A percentile compares a stretch with the other conserved stretches of the same genome.
Conservation (phyloP, 2,113 vertebrate species). For the Brachyistius frenatus region DNA sequence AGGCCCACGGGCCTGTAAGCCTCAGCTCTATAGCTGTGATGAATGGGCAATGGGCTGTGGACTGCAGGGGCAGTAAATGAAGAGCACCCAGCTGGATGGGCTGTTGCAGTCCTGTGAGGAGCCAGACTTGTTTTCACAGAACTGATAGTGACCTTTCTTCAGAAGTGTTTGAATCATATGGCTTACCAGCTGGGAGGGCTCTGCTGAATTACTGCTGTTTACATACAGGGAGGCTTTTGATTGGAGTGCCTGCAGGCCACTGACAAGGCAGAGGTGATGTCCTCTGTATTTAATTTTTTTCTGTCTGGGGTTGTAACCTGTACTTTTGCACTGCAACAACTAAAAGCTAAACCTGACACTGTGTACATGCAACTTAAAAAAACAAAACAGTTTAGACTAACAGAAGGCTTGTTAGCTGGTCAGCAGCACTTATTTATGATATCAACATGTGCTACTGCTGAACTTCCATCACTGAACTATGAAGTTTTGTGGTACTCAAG, state of each 20-base stretch:
- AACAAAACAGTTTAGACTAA: neutral
- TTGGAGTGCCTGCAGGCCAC: constrained; percentile 14
- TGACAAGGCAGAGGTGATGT: constrained; percentile 8
- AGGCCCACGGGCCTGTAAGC: constrained; percentile 23
- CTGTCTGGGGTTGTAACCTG: neutral
- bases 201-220: constrained; percentile 50
- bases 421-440: neutral
- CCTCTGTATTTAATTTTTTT: constrained; percentile 4
- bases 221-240: constrained; percentile 29
- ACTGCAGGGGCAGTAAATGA: constrained; percentile 52
- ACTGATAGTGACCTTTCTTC: constrained; percentile 57
- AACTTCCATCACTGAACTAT: neutral
- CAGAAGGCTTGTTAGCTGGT: neutral
- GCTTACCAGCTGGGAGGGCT: constrained; percentile 50
- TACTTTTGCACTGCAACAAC: constrained; percentile 1
- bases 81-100: constrained; percentile 53
- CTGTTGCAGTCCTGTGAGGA: constrained; percentile 29
- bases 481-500: neutral
- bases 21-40: constrained; percentile 48
- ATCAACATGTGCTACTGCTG: neutral
- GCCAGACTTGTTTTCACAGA: constrained; percentile 62
- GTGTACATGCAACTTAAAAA: neutral
- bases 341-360: neutral
- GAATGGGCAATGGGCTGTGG: constrained; percentile 45
- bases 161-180: constrained; percentile 70